phyloP scores from a whole-genome alignment of 2,888 invertebrate genomes.

The Chloroclysta siterata region DNA sequence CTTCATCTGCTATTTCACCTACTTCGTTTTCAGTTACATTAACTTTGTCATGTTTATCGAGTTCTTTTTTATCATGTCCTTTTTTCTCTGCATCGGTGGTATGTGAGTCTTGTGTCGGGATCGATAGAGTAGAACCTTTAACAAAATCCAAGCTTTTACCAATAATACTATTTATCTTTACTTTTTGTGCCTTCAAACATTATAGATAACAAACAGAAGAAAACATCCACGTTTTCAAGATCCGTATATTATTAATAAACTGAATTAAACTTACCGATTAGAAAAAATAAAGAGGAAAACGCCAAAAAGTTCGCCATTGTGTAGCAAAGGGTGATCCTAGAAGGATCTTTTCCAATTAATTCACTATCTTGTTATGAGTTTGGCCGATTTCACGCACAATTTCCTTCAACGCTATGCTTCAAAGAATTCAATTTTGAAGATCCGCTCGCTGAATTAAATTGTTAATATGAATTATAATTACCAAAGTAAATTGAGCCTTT shows the following conservation, averaged over 20 bases:
- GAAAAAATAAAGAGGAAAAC: constrained; percentile 44
- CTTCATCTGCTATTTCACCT: constrained; percentile 64
- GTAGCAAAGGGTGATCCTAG: constrained; percentile 46
- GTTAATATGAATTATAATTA: constrained; percentile 2
- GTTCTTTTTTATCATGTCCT: constrained; percentile 28
- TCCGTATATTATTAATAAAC: too few relatives aligned
- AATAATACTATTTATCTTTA: too few relatives aligned
- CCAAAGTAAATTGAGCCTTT: constrained; percentile 17
- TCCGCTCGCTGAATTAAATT: constrained; percentile 15
- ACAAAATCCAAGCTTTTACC: not conserved
- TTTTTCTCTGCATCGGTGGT: constrained; percentile 5
- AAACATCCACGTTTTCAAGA: too few relatives aligned
- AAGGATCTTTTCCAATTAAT: constrained; percentile 53
- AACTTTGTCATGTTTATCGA: constrained; percentile 30
- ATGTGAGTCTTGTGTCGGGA: constrained; percentile 22
- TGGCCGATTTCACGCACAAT: constrained; percentile 57
- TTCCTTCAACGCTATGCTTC: constrained; percentile 47
- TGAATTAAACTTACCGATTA: constrained; percentile 54
- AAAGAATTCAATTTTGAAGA: constrained; percentile 40
- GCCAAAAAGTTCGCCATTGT: constrained; percentile 54
- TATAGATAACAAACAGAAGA: too few relatives aligned
- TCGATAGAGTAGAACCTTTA: constrained; percentile 23
- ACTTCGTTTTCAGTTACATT: constrained; percentile 40
- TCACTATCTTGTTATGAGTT: constrained; percentile 38
- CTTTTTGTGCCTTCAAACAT: too few relatives aligned